Base-by-base conservation (phyloP, 1,140 invertebrate genomes). In the Tribolium madens region DNA sequence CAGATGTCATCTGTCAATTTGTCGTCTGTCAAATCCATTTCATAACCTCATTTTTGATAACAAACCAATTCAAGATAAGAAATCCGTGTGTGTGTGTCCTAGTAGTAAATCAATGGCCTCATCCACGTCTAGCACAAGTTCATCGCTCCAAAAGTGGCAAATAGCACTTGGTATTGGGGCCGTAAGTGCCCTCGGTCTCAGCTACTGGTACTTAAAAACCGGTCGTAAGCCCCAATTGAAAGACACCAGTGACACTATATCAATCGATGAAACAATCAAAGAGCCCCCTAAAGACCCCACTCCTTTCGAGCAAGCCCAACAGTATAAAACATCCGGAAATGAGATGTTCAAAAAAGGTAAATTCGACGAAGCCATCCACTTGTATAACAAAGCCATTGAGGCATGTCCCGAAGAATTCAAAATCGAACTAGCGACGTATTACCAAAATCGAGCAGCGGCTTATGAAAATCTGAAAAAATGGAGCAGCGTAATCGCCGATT, bases 361-460 rank as follows among this genome's bases (percentile, higher is more conserved):
- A 84, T 98, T 93, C 85, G 92, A 96, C 79, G 92, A 96, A 83
- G 97, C 97, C 7, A 95, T 98, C 68, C 87, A 88, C 50, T 91
- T 91, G 76, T 99, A 99, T 83, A 94, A 95, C 79, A 90, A 94
- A 87, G 97, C 97, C 0, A 97, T 98, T 75, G 90, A 93, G 79
- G 87, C 91, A 7, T 98, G 96, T 85, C 95, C 96, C 0, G 81
- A 87, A 6, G 91, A 94, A 46, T 90, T 93, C 80, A 88, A 87
- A 26, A 88, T 90, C 1, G 94, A 95, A 79, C 85, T 98, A 48
- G 92, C 97, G 2, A 97, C 94, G 9, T 97, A 96, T 86, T 98
- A 97, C 87, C 97, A 98, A 86, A 99, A 99, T 84, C 91, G 96
- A 84, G 97, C 97, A 3, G 97, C 97, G 42, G 94, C 96, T 17